Conservation (phyloP, 2,113 vertebrate genomes). For the Galemys pyrenaicus region DNA sequence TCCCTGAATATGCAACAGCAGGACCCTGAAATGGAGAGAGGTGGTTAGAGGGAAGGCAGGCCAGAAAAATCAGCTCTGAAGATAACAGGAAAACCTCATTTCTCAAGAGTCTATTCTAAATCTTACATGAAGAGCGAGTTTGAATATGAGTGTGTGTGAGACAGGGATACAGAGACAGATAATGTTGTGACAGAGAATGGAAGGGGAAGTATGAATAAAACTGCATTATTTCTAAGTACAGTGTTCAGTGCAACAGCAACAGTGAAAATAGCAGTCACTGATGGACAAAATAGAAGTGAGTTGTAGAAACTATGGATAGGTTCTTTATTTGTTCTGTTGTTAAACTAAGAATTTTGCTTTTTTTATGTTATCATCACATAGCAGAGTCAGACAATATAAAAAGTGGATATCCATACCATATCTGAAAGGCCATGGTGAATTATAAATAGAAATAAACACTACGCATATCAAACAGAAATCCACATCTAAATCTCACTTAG, state of each 20-base stretch:
- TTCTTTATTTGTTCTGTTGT: neutral
- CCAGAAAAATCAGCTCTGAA: neutral
- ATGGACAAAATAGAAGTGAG: neutral
- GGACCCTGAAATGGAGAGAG: neutral
- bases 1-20: neutral
- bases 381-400: conserved; percentile 33
- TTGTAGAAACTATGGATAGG: neutral
- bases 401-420: neutral
- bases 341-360: neutral
- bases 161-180: neutral
- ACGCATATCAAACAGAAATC: neutral
- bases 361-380: neutral
- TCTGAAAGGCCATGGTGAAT: too few relatives aligned
- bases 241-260: neutral
- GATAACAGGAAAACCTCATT: neutral
- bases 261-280: neutral
- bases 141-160: neutral
- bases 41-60: neutral
- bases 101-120: neutral
- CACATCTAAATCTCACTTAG: neutral
- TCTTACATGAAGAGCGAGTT: neutral
- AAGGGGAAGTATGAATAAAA: neutral
- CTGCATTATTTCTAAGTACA: neutral
- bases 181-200: neutral
- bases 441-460: neutral